Percentiles rank a stretch among this genome's conserved stretches.
Evolutionary conservation across 2,888 invertebrate species (phyloP).

Genomic region (Melieria omissa): DNA sequence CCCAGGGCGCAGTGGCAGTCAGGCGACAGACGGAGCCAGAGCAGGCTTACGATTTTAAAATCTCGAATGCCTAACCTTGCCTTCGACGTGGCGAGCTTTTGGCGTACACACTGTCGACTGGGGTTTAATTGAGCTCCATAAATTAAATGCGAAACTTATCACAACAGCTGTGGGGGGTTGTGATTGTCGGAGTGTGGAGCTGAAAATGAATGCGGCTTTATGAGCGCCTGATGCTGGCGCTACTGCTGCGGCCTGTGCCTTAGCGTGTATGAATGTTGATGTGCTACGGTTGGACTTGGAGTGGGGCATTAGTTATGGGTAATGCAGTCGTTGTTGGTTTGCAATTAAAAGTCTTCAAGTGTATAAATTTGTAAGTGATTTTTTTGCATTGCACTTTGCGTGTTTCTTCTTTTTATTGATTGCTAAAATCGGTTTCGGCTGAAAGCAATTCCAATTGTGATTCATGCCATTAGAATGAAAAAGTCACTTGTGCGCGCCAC

Average conservation of each 20-base stretch:
- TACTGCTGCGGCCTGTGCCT: too few species aligned
- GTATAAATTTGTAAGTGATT: constrained; percentile 52
- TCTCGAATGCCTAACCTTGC: constrained; percentile 24
- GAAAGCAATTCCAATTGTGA: too few species aligned
- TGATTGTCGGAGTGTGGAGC: constrained; percentile 1
- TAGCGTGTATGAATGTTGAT: too few species aligned
- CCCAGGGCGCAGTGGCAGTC: not conserved
- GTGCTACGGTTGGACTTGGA: too few species aligned
- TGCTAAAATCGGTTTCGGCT: too few species aligned
- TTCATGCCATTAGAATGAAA: not conserved
- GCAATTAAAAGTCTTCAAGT: constrained; percentile 62
- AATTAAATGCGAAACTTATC: constrained; percentile 47
- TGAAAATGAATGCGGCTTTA: not conserved
- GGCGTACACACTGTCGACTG: constrained; percentile 16
- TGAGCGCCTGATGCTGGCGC: not conserved
- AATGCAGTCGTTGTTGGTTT: constrained; percentile 51
- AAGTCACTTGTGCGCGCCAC: not conserved
- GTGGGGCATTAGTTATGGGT: not conserved
- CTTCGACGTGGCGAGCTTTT: not conserved
- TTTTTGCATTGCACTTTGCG: constrained; percentile 5
- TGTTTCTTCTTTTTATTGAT: too few species aligned
- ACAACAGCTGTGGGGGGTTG: constrained; percentile 1
- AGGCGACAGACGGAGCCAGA: not conserved
- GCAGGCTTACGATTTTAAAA: constrained; percentile 20
- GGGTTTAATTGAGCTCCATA: constrained; percentile 50